These are phyloP conservation scores for Nomada ruficornis DNA, from an alignment of 2,888 invertebrate species.

Conservation along the genomic window DNA sequence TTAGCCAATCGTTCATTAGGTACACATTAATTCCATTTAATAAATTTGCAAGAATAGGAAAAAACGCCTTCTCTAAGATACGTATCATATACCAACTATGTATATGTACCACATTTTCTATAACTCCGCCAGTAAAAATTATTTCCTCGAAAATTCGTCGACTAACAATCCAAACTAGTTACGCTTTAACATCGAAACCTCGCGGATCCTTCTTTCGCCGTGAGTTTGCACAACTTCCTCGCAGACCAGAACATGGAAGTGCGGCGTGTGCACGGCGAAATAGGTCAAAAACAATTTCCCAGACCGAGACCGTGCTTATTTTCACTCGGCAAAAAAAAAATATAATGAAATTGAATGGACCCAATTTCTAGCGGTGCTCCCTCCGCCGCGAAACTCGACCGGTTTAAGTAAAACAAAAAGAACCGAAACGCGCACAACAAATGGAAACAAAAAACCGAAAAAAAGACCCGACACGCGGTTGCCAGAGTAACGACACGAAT, in stretches of 20 bases:
- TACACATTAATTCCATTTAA: no score
- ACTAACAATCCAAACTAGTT: not conserved
- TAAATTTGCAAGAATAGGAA: no score
- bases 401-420: not conserved
- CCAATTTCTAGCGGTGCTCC: slow-evolving; percentile 7
- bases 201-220: not conserved
- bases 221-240: slow-evolving; percentile 13
- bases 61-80: no score
- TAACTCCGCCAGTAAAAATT: no score
- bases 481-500: slow-evolving; percentile 5
- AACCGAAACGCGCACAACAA: no score
- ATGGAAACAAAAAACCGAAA: not conserved
- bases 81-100: no score
- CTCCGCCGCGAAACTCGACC: not conserved
- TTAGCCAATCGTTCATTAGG: no score
- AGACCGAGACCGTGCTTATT: not conserved
- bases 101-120: no score
- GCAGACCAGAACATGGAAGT: not conserved
- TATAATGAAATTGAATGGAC: slow-evolving; percentile 24
- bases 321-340: not conserved
- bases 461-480: not conserved
- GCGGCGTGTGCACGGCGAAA: not conserved
- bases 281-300: slow-evolving; percentile 29
- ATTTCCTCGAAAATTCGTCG: no score
- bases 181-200: not conserved